Evolutionary conservation across 2,113 vertebrate genomes (phyloP).

Genomic region (Gyps fulvus): DNA sequence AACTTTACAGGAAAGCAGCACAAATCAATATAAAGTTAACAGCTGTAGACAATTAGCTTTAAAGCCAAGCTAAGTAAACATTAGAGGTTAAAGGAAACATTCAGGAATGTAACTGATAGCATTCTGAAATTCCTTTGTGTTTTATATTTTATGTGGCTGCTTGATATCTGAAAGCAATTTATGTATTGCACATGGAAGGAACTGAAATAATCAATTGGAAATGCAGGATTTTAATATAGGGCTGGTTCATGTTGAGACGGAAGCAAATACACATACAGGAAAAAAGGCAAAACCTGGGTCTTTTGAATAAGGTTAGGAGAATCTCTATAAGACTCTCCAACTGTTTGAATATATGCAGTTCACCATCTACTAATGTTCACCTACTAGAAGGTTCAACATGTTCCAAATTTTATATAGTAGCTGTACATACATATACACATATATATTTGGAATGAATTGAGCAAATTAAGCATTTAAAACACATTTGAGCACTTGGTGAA

Average conservation of each 20-base stretch:
- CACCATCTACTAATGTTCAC: neutral
- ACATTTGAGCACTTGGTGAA: neutral
- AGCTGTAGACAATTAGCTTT: slow-evolving; percentile 23
- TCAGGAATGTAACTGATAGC: neutral
- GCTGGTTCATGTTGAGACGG: neutral
- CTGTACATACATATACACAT: neutral
- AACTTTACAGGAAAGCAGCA: slow-evolving; percentile 57
- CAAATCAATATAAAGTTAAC: slow-evolving; percentile 49
- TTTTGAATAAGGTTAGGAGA: neutral
- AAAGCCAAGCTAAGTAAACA: slow-evolving; percentile 25
- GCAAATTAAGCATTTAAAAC: neutral
- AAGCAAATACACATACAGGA: neutral
- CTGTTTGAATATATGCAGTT: neutral
- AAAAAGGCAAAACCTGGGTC: neutral
- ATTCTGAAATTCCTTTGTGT: neutral
- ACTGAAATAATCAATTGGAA: slow-evolving; percentile 28
- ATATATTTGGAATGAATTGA: neutral
- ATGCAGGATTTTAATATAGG: slow-evolving; percentile 51
- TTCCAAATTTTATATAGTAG: neutral
- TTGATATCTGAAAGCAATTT: slow-evolving; percentile 42
- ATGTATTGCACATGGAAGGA: neutral
- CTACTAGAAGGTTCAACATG: neutral
- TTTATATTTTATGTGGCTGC: slow-evolving; percentile 11
- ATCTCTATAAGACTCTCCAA: neutral
- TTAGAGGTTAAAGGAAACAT: slow-evolving; percentile 39